Evolutionary conservation across 1,140 invertebrate genomes (phyloP).

Genomic region (Micrasema minimum): DNA sequence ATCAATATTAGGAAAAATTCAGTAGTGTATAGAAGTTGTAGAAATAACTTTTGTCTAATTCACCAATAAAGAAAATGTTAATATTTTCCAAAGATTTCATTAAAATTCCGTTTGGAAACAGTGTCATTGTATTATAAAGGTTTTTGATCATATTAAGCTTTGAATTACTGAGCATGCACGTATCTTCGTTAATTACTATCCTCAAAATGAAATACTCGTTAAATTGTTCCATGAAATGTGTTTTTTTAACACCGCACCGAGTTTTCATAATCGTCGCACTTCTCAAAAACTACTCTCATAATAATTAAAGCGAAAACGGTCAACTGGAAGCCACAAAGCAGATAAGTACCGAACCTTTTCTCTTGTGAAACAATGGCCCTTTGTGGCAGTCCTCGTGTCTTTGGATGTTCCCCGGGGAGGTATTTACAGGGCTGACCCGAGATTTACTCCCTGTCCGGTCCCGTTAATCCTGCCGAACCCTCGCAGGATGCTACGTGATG

Average conservation of each 20-base stretch:
- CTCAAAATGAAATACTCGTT: no score
- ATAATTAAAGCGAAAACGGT: background rate
- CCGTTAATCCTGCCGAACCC: slow-evolving; percentile 1
- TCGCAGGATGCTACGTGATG: background rate
- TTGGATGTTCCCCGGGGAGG: background rate
- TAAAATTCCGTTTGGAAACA: no score
- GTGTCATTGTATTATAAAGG: no score
- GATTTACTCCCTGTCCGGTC: background rate
- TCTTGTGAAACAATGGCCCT: background rate
- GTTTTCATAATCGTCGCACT: background rate
- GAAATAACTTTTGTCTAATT: no score
- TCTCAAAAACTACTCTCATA: background rate
- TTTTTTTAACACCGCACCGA: background rate
- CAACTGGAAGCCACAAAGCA: background rate
- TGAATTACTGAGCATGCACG: no score
- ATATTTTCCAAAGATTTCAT: no score
- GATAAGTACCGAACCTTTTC: background rate
- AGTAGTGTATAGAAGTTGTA: no score
- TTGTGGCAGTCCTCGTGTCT: background rate
- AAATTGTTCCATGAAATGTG: no score
- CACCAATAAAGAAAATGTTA: no score
- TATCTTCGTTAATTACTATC: no score
- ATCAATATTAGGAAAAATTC: no score
- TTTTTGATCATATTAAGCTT: no score
- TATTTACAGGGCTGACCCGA: background rate